Evolutionary conservation across 2,113 vertebrate genomes (phyloP), one percentile per base, ranked within the genome.

Genomic region (Centrocercus urophasianus): DNA sequence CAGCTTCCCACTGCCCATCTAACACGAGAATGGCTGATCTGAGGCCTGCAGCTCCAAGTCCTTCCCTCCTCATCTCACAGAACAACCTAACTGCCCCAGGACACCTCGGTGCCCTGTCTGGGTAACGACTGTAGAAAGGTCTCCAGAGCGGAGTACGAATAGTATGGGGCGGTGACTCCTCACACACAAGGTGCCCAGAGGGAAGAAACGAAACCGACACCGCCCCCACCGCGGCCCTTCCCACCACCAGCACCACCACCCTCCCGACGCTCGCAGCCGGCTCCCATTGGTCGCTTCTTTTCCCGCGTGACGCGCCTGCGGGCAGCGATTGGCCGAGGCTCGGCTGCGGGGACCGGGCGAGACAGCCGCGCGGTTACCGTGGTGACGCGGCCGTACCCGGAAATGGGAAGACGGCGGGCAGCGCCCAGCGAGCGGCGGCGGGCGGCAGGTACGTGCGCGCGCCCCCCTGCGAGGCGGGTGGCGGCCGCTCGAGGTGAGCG

Each of bases 371-470:
- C 7, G 63, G 86, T 79, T 70, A 64, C 78, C 30, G 56, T 28
- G 75, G 91, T 40, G 84, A 89, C 85, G 20, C 13, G 24, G 72
- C 71, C 84, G n/a, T 40, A 6, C 60, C 77, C 84, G 90, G 87
- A 67, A 54, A 88, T 88, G 90, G 90, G 42, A 42, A 15, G 60
- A 70, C 70, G 24, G 57, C 78, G 73, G 67, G 73, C 38, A 63
- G 79, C 69, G 28, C 67, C 32, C 60, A 6, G 24, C 65, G 56
- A 74, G 72, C 71, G 65, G 71, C n/a, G 57, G 87, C 65, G 43
- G 74, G 64, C 64, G 61, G 78, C 63, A 81, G 87, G 93, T 95
- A 93, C 69, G 87, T 83, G 69, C 63, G 5, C 50, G 43, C 42
- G 42, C 50, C 25, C 50, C 25, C 25, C 25, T 54, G 50, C 25